Conservation (phyloP, 1,140 invertebrate species). For the Drosophila mauritiana region DNA sequence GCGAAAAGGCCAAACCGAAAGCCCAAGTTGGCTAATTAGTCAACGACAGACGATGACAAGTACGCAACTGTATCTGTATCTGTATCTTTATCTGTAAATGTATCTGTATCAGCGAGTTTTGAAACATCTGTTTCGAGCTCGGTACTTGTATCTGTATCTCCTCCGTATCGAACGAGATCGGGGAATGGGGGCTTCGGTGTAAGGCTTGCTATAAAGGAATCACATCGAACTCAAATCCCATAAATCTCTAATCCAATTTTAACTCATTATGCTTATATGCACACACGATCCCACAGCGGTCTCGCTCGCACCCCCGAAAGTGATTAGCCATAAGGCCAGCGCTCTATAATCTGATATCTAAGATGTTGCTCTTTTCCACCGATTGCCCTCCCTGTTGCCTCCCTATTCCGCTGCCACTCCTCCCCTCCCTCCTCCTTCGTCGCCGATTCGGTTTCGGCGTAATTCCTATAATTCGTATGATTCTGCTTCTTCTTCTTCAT, state of each 20-base stretch:
- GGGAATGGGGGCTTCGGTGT: slow-evolving; percentile 23
- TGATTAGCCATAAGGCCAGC: slow-evolving; percentile 72
- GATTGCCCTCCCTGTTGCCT: too few relatives aligned
- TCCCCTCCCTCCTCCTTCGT: slow-evolving; percentile 17
- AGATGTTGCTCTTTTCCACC: slow-evolving; percentile 54
- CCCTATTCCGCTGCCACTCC: background rate
- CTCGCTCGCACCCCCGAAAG: slow-evolving; percentile 24
- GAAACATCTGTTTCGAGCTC: slow-evolving; percentile 5
- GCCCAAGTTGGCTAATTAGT: slow-evolving; percentile 56
- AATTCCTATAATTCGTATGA: slow-evolving; percentile 78
- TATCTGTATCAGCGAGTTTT: slow-evolving; percentile 11
- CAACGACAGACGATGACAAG: slow-evolving; percentile 45
- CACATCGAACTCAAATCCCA: slow-evolving; percentile 65
- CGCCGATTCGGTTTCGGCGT: slow-evolving; percentile 55
- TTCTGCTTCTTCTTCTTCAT: slow-evolving; percentile 47
- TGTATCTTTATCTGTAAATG: background rate
- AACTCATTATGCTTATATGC: slow-evolving; percentile 81
- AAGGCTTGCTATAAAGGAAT: slow-evolving; percentile 56
- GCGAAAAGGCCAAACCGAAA: slow-evolving; percentile 42
- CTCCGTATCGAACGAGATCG: too few relatives aligned
- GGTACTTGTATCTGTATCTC: background rate
- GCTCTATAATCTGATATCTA: slow-evolving; percentile 77
- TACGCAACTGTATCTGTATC: slow-evolving; percentile 5
- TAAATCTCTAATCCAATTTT: slow-evolving; percentile 83
- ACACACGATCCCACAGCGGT: slow-evolving; percentile 48